Conservation (phyloP, 2,113 vertebrate species). For the Columba livia region DNA sequence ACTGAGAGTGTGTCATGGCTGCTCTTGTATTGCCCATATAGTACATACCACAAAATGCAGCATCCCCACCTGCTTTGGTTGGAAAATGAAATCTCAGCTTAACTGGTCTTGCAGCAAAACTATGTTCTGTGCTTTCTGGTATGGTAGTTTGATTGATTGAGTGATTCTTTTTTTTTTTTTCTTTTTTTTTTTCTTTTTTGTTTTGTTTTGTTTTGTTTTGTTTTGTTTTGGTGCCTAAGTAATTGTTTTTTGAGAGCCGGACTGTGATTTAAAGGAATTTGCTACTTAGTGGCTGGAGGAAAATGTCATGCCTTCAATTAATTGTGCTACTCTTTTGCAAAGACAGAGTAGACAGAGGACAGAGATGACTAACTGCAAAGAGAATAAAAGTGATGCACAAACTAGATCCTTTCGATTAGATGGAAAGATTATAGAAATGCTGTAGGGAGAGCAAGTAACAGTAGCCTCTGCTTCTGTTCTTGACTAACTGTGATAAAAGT, state of each 20-base stretch:
- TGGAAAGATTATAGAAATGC: not conserved
- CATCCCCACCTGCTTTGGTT: not conserved
- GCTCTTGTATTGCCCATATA: not conserved
- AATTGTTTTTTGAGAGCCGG: not conserved
- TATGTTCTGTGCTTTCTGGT: not conserved
- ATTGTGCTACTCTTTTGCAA: not conserved
- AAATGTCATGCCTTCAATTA: not conserved
- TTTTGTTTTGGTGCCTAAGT: not conserved
- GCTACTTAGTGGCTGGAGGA: not conserved
- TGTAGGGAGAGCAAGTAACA: not conserved
- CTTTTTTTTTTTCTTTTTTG: not conserved
- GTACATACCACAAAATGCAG: not conserved
- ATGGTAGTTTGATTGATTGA: not conserved
- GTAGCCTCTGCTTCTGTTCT: not conserved
- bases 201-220: not conserved
- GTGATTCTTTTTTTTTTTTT: not conserved
- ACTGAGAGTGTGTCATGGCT: not conserved
- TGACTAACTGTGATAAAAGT: not conserved
- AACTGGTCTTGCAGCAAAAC: not conserved
- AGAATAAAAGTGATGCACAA: not conserved
- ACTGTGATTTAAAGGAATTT: not conserved
- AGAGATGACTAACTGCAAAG: not conserved
- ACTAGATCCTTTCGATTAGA: not conserved
- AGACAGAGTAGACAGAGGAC: not conserved
- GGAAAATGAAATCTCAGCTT: not conserved